A percentile compares a stretch with the other conserved stretches of the same genome.
These are phyloP conservation scores for Drosophila virilis DNA, from an alignment of 1,140 invertebrate species.

Conservation along the genomic window DNA sequence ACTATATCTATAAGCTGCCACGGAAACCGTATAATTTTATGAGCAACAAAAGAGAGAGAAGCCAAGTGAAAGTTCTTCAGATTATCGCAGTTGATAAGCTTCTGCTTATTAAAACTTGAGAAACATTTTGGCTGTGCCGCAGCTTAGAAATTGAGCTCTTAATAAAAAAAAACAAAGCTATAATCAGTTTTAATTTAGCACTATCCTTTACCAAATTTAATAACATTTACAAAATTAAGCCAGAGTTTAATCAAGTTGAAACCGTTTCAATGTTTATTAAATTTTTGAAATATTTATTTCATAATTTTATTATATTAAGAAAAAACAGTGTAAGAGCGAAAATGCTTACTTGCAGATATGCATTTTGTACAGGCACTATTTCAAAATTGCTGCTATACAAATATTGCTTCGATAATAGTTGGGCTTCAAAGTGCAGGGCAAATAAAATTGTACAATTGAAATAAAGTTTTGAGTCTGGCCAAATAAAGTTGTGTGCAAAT, in stretches of 20 bases:
- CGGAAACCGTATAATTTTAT: neutral
- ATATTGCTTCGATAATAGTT: neutral
- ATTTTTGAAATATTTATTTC: neutral
- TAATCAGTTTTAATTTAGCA: conserved; percentile 7
- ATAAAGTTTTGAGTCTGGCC: neutral
- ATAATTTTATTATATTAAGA: too few species aligned
- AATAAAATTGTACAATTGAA: conserved; percentile 9
- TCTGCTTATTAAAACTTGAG: conserved; percentile 23
- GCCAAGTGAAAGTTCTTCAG: conserved; percentile 37
- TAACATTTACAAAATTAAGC: conserved; percentile 3
- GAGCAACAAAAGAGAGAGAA: conserved; percentile 2
- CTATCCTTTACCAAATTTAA: conserved; percentile 13
- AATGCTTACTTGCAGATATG: too few species aligned
- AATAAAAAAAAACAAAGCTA: conserved; percentile 5
- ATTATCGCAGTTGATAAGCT: conserved; percentile 34
- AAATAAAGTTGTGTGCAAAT: conserved; percentile 6
- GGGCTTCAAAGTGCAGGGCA: conserved; percentile 8
- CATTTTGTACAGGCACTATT: too few species aligned
- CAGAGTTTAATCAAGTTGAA: conserved; percentile 1
- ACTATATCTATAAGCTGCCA: too few species aligned
- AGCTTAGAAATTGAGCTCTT: neutral
- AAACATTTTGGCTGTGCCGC: neutral
- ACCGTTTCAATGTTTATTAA: neutral
- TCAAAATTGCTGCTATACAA: neutral
- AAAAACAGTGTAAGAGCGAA: too few species aligned